phyloP scores from a whole-genome alignment of 2,888 invertebrate species.

The Pseudolycoriella hygida region DNA sequence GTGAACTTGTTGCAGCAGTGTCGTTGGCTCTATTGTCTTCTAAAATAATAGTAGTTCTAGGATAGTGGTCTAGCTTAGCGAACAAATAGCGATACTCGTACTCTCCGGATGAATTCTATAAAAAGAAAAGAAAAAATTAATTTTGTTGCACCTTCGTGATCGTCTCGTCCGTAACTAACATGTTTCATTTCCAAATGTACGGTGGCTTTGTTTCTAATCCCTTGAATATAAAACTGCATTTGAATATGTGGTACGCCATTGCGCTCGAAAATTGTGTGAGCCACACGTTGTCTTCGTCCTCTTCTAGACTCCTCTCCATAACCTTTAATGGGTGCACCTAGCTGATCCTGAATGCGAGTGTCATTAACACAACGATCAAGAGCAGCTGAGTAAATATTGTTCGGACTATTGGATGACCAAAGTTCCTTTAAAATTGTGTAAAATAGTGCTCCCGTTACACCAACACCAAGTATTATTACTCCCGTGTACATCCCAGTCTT shows the following conservation, averaged over 20 bases:
- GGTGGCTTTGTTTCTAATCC: conserved; percentile 60
- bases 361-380: conserved; percentile 57
- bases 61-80: conserved; percentile 65
- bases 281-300: conserved; percentile 67
- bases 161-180: background rate
- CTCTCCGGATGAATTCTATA: conserved; percentile 54
- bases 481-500: conserved; percentile 75
- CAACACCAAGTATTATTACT: conserved; percentile 62
- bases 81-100: conserved; percentile 70
- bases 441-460: conserved; percentile 65
- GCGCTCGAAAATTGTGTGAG: conserved; percentile 54
- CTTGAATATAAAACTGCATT: conserved; percentile 83
- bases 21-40: conserved; percentile 51
- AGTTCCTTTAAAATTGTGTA: conserved; percentile 72
- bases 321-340: conserved; percentile 80
- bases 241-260: conserved; percentile 64
- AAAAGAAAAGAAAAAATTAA: conserved; percentile 17
- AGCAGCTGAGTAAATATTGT: conserved; percentile 65
- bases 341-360: conserved; percentile 55
- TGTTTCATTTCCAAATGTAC: conserved; percentile 70
- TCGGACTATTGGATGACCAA: conserved; percentile 75
- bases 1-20: conserved; percentile 15
- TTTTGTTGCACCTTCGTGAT: background rate
- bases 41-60: conserved; percentile 53
- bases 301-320: conserved; percentile 75